These are phyloP conservation scores for Acrocephalus scirpaceus DNA, from an alignment of 2,797 vertebrate species.

Conservation along the genomic window DNA sequence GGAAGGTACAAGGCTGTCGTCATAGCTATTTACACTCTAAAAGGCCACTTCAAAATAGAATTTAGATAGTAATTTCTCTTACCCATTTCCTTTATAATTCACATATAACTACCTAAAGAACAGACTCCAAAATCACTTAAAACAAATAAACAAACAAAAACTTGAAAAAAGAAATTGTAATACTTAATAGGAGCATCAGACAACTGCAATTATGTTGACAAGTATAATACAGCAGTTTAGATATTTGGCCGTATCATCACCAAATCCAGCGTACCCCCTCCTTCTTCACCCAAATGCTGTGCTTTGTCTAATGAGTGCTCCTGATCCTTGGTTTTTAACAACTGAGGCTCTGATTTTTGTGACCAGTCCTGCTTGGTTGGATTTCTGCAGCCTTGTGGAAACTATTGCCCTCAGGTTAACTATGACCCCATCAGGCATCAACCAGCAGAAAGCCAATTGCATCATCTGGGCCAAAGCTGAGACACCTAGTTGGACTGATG, in stretches of 20 bases:
- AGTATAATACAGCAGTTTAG: background rate
- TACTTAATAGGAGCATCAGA: constrained; percentile 34
- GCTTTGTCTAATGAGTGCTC: background rate
- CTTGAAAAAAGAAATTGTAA: background rate
- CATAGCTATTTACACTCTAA: constrained; percentile 1
- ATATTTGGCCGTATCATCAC: background rate
- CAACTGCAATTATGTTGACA: constrained; percentile 49
- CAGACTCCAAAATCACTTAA: constrained; percentile 23
- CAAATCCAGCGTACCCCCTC: background rate
- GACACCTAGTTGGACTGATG: background rate
- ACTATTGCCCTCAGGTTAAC: background rate
- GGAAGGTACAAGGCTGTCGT: background rate
- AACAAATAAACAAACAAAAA: background rate
- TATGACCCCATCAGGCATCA: background rate
- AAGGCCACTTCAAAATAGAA: constrained; percentile 29
- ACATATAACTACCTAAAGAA: constrained; percentile 32
- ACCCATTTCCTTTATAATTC: constrained; percentile 40
- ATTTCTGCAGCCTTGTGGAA: background rate
- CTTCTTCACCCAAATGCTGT: background rate
- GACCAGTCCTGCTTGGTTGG: background rate
- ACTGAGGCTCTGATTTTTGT: background rate
- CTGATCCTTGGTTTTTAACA: background rate
- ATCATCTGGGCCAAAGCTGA: background rate
- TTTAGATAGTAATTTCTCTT: constrained; percentile 12
- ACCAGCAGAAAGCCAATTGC: background rate